Conservation (phyloP, 2,888 invertebrate species). For the Sussaba pulchella region DNA sequence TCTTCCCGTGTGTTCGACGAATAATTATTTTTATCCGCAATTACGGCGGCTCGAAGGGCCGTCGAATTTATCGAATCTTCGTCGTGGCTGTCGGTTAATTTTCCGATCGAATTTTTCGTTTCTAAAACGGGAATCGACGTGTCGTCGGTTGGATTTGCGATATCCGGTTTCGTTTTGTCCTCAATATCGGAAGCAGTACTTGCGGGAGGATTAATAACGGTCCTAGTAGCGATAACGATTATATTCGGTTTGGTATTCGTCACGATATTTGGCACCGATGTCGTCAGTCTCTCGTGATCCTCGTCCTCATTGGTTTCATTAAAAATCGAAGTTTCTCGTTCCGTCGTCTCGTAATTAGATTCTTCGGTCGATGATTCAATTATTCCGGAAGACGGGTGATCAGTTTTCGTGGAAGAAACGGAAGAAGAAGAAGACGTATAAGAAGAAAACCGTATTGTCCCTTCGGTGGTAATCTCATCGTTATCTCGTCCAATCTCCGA, state of each 20-base stretch:
- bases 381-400: neutral
- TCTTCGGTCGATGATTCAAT: slow-evolving; percentile 36
- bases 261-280: slow-evolving; percentile 16
- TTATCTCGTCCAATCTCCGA: neutral
- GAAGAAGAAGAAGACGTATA: neutral
- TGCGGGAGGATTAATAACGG: neutral
- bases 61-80: slow-evolving; percentile 17
- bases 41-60: too few species aligned
- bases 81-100: neutral
- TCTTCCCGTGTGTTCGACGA: neutral
- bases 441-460: neutral
- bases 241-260: neutral
- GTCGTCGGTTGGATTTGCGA: neutral
- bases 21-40: neutral
- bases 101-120: neutral
- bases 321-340: neutral
- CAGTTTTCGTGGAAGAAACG: neutral
- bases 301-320: slow-evolving; percentile 25
- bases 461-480: neutral
- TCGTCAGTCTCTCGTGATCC: slow-evolving; percentile 17
- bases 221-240: slow-evolving; percentile 5
- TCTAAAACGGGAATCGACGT: neutral
- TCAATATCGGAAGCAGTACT: slow-evolving; percentile 18
- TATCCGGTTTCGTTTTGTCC: slow-evolving; percentile 1
- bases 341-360: slow-evolving; percentile 19